Evolutionary conservation across 2,113 vertebrate genomes (phyloP), one percentile per base, ranked within the genome.

Genomic region (Indicator indicator): DNA sequence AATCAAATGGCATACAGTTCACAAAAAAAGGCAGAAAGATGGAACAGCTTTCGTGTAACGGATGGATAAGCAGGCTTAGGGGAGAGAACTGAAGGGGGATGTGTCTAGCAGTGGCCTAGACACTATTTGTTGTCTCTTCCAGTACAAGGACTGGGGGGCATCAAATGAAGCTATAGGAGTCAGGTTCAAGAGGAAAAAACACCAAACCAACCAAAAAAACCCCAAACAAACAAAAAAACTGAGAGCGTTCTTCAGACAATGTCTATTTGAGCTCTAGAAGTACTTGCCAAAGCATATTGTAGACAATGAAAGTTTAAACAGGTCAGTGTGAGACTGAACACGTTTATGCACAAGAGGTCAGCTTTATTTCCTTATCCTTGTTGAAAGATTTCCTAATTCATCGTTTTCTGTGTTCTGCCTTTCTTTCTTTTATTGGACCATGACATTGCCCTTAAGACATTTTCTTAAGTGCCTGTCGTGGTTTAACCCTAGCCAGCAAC

Each of bases 341-440:
- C 70, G 42, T 93, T 93, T 56, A 84, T 84, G 58, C 83, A 95
- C 93, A 75, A 79, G 23, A 70, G n/a, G 89, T 73, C 64, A 83
- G 75, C 26, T 83, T 80, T 88, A 88, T 91, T 96, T 96, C 82
- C 90, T 83, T 64, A 30, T 91, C 73, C 65, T 78, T 88, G 88
- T 95, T 92, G 92, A 88, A 77, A 88, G 73, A 95, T 88, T 94
- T 86, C 83, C 77, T 81, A 86, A 93, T 68, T 72, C 54, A 58
- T 89, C 2, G 28, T 91, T 88, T 79, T 71, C 64, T 21, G 48
- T 86, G 30, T 74, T 91, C 85, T 85, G 71, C 71, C 40, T 83
- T 90, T 84, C 14, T 68, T 80, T 84, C 50, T 81, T 83, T 68
- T 33, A 23, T 74, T 0, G 0, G 30, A 79, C 78, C 20, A 19